Percentiles rank a stretch among this genome's conserved stretches.
phyloP scores from a whole-genome alignment of 2,797 vertebrate genomes.

The Manis pentadactyla region DNA sequence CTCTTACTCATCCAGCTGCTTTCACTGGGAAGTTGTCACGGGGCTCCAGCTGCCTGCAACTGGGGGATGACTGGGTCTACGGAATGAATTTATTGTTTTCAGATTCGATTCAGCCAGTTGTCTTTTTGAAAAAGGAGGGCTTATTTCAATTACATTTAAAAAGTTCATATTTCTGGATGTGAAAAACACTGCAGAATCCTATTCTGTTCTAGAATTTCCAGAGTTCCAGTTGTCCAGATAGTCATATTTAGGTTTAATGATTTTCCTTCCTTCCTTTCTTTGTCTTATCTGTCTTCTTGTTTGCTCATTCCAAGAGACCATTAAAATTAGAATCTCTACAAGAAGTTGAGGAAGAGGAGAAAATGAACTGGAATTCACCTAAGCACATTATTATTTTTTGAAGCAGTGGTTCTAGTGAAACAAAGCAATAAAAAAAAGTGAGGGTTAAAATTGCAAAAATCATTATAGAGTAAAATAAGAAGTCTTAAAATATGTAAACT shows the following conservation, averaged over 20 bases:
- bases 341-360: not conserved
- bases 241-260: not conserved
- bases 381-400: not conserved
- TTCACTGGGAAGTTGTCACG: conserved; percentile 34
- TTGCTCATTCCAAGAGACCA: not conserved
- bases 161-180: not conserved
- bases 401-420: not conserved
- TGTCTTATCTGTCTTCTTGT: not conserved
- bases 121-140: not conserved
- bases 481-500: not conserved
- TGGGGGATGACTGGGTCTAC: not conserved
- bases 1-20: conserved; percentile 40
- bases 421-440: not conserved
- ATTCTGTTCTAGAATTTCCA: not conserved
- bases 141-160: not conserved
- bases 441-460: not conserved
- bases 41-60: not conserved
- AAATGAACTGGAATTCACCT: not conserved
- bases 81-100: not conserved
- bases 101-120: not conserved
- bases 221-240: not conserved
- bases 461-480: not conserved
- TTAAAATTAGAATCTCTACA: not conserved
- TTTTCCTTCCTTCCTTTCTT: not conserved
- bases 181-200: not conserved